Conservation (phyloP, 2,113 vertebrate species). For the Elanus axillaris region DNA sequence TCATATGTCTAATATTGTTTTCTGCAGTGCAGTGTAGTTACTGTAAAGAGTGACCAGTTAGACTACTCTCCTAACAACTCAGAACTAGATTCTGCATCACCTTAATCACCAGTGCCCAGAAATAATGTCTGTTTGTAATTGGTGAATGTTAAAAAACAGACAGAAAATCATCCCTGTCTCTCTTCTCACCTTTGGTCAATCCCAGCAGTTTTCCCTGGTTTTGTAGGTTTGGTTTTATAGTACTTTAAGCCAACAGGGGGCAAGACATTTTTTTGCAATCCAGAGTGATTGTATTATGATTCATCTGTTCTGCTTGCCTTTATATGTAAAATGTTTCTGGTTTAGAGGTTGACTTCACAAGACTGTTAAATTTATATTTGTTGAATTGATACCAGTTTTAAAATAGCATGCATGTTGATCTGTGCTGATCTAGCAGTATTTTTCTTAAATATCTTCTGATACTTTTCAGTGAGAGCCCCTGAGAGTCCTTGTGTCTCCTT, state of each 20-base stretch:
- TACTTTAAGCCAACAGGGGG: not conserved
- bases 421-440: not conserved
- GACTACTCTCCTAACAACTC: not conserved
- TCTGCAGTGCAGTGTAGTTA: not conserved
- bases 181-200: not conserved
- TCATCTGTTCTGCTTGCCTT: not conserved
- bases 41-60: not conserved
- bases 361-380: not conserved
- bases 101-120: not conserved
- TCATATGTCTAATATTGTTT: not conserved
- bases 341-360: not conserved
- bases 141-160: not conserved
- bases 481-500: not conserved
- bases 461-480: not conserved
- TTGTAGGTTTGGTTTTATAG: not conserved
- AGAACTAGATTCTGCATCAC: not conserved
- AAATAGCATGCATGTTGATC: not conserved
- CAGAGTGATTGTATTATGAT: not conserved
- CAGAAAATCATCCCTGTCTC: not conserved
- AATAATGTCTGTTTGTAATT: not conserved
- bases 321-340: not conserved
- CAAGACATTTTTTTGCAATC: not conserved
- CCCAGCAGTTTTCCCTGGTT: not conserved
- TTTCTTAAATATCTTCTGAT: not conserved
- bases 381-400: not conserved